These are phyloP conservation scores for Danio albolineatus DNA, from an alignment of 2,797 vertebrate genomes.

Conservation along the genomic window DNA sequence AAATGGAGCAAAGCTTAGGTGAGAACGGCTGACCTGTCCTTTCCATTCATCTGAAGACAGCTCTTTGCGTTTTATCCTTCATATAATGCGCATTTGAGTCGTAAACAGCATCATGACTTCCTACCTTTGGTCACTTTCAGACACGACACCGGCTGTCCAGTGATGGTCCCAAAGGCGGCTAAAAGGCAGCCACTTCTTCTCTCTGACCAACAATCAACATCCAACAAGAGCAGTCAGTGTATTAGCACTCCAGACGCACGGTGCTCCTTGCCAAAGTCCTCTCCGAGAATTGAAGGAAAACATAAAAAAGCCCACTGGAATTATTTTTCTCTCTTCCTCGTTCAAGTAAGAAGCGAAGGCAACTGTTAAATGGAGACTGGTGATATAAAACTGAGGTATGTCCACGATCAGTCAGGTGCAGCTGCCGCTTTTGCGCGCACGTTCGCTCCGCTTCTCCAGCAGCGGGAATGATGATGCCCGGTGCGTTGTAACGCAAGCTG, in stretches of 20 bases:
- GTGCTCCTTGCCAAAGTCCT: slow-evolving; percentile 39
- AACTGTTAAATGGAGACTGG: slow-evolving; percentile 32
- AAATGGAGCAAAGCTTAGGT: slow-evolving; percentile 6
- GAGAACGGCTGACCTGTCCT: slow-evolving; percentile 15
- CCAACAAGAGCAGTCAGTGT: slow-evolving; percentile 60
- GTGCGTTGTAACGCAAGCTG: slow-evolving; percentile 56
- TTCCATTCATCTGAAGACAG: slow-evolving; percentile 7
- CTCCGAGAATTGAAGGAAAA: slow-evolving; percentile 2
- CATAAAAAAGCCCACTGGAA: neutral
- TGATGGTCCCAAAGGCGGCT: slow-evolving; percentile 57
- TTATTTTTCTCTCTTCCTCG: neutral
- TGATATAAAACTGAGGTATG: slow-evolving; percentile 59
- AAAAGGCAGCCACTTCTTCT: slow-evolving; percentile 53
- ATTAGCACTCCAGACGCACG: slow-evolving; percentile 55
- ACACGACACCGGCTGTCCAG: slow-evolving; percentile 46
- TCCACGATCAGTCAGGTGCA: slow-evolving; percentile 58
- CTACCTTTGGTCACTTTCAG: slow-evolving; percentile 59
- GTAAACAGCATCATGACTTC: slow-evolving; percentile 1
- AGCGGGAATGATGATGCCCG: slow-evolving; percentile 53
- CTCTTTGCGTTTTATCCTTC: neutral
- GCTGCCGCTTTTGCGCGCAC: slow-evolving; percentile 41
- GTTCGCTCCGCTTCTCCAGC: slow-evolving; percentile 52
- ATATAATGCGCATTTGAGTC: slow-evolving; percentile 5
- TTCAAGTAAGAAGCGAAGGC: slow-evolving; percentile 27
- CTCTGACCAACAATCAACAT: slow-evolving; percentile 63